Evolutionary conservation across 2,797 vertebrate species (phyloP).

Genomic region (Arrhamphus sclerolepis): DNA sequence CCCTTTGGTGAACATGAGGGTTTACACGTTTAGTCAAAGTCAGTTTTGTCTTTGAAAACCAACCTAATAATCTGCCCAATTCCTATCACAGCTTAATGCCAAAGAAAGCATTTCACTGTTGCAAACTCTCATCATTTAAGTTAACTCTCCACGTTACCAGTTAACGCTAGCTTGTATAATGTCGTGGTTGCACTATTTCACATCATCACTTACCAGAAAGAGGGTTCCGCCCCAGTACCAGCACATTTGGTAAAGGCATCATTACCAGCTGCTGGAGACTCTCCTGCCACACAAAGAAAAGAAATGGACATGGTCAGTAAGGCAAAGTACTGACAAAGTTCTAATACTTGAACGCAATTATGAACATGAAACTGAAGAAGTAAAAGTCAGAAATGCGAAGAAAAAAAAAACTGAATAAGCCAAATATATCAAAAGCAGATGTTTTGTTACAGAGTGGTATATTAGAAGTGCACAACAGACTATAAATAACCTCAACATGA

Average conservation of each 20-base stretch:
- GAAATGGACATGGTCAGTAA: slow-evolving; percentile 1
- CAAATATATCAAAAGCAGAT: background rate
- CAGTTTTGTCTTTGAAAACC: background rate
- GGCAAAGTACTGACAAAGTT: background rate
- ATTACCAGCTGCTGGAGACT: slow-evolving; percentile 94
- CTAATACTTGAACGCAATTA: background rate
- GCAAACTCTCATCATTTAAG: background rate
- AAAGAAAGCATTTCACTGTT: too few relatives aligned
- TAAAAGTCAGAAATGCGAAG: too few relatives aligned
- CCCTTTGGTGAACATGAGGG: background rate
- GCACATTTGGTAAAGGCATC: slow-evolving; percentile 96
- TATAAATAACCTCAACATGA: background rate
- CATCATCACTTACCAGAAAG: slow-evolving; percentile 87
- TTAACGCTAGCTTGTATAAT: background rate
- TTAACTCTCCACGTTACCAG: background rate
- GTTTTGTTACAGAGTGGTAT: background rate
- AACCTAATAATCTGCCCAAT: background rate
- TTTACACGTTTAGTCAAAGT: too few relatives aligned
- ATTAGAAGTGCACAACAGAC: background rate
- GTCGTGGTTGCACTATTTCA: background rate
- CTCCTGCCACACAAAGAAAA: slow-evolving; percentile 81
- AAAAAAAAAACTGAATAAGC: too few relatives aligned
- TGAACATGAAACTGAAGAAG: fast-evolving
- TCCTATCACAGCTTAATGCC: background rate
- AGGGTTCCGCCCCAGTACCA: slow-evolving; percentile 92